Evolutionary conservation across 2,888 invertebrate species (phyloP), one percentile per base, ranked within the genome.

Genomic region (Sphaerophoria rueppellii): DNA sequence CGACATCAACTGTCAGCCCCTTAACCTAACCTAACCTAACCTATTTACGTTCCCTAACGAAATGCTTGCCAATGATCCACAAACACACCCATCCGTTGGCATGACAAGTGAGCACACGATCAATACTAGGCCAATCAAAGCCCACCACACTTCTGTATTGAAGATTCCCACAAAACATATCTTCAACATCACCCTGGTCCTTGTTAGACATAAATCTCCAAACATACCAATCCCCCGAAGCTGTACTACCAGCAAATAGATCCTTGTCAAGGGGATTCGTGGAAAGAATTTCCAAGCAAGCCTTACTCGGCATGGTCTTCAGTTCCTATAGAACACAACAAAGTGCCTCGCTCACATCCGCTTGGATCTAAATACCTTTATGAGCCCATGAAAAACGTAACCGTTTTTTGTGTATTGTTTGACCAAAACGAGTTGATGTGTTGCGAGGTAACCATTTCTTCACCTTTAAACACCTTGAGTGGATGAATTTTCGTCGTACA

Each of bases 231-330:
- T 91, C 91, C 0, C 91, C 91, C 55, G 90, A 89, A 71, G 91
- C 88, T 24, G 90, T 91, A 11, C 91, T 90, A 3, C 91, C 92
- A 50, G 89, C 89, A 76, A 92, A 92, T 11, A 91, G 88, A 12
- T 89, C 89, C 74, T 90, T 91, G 73, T 91, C 89, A 43, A 88
- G 90, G 0, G 88, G 77, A 88, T 92, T 92, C 0, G 91, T 91
- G 50, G 88, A 88, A 3, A 92, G 86, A 32, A 88, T 88, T 37
- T 87, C 87, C 11, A 92, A 79, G 37, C 91, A 91, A 0, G 91
- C 89, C 78, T 92, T 91, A 0, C 90, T 79, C 0, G 89, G 88
- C n/a, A 92, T 54, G 1, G 80, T 78, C 75, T 89, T 90, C 6
- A 88, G 74, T 72, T 90, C 90, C 4, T 88, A 86, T 88, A 86